Evolutionary conservation across 1,140 invertebrate genomes (phyloP).

Genomic region (Mesaphorura yosii): DNA sequence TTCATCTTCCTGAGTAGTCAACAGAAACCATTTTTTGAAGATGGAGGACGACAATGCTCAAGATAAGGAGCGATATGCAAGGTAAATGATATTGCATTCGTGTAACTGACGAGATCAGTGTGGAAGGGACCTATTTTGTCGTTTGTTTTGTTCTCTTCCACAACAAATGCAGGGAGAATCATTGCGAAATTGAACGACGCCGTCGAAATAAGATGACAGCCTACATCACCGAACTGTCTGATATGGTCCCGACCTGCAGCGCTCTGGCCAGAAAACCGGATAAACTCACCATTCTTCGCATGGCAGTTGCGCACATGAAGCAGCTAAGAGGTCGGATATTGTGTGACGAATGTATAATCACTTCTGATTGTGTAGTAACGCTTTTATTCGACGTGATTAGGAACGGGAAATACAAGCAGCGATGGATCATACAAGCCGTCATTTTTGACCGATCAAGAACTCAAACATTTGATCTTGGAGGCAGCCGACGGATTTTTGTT

Average conservation of each 20-base stretch:
- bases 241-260: conserved; percentile 94
- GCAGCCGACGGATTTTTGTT: conserved; percentile 99
- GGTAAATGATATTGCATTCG: conserved; percentile 42
- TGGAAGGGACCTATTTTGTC: conserved; percentile 38
- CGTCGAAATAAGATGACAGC: conserved; percentile 99
- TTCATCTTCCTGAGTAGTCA: too few species aligned
- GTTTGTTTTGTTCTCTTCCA: conserved; percentile 32
- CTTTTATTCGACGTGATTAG: too few species aligned
- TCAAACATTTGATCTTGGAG: conserved; percentile 97
- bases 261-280: conserved; percentile 95
- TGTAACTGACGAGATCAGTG: neutral
- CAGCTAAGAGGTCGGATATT: conserved; percentile 65
- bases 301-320: conserved; percentile 99
- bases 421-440: conserved; percentile 96
- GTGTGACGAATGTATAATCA: conserved; percentile 9
- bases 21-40: too few species aligned
- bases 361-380: neutral
- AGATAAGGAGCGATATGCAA: conserved; percentile 90
- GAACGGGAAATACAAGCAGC: conserved; percentile 83
- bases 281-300: conserved; percentile 96
- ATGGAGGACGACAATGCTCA: conserved; percentile 86
- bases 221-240: conserved; percentile 98
- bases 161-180: conserved; percentile 78
- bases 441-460: conserved; percentile 96
- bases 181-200: conserved; percentile 97